Evolutionary conservation across 2,113 vertebrate species (phyloP), one percentile per base, ranked within the genome.

Genomic region (Aythya baeri): DNA sequence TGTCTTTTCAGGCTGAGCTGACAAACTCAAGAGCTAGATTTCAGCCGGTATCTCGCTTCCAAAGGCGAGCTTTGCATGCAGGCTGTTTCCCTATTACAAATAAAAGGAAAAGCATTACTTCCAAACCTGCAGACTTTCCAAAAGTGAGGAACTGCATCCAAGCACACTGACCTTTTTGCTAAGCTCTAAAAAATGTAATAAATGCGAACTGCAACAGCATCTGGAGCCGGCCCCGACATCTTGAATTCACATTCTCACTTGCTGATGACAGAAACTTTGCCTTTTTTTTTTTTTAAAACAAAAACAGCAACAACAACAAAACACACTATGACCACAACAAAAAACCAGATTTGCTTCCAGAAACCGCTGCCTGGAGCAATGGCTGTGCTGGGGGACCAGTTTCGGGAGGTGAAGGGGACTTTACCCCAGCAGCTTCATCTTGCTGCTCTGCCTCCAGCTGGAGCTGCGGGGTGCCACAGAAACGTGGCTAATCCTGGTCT

Each of bases 231-330:
- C 91, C 70, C 81, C 13, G 10, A 49, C 77, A 72, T 84, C 89
- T 92, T 84, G 83, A 92, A 94, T 95, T 94, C 92, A 74, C 91
- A 84, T 96, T 93, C 94, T 82, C 92, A 32, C 50, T 87, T 66
- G 93, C 86, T 83, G 93, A 94, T 93, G 88, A 79, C 78, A 93
- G 88, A 59, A 6, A 7, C 16, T 91, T 78, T 76, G 62, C 71
- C 23, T 46, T 20, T 73, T 50, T 59, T 52, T 82, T 26, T 66
- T 46, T 55, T 57, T n/a, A 23, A 49, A 50, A 50, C 22, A 50
- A 50, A 11, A 50, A 11, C 9, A 49, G 10, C 46, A 49, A 22
- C 9, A 49, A 49, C 20, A 49, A 22, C 46, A 21, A 49, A 49
- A 49, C 20, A 49, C 46, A 49, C 46, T 21, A 22, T 21, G 20